Conservation (phyloP, 1,140 invertebrate genomes). For the Apis cerana region DNA sequence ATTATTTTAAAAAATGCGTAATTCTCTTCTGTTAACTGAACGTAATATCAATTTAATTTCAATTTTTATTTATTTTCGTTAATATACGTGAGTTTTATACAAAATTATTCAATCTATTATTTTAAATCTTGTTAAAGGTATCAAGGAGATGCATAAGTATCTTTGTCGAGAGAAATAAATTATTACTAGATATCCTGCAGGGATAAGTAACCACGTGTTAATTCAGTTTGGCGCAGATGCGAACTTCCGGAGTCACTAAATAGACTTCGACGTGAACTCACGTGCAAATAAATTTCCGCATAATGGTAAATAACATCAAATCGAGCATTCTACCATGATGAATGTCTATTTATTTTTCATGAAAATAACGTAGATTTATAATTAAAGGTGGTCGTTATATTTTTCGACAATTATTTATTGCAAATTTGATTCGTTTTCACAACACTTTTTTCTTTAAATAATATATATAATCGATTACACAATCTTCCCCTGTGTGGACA, state of each 20-base stretch:
- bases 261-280: not conserved
- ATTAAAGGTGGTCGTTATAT: not conserved
- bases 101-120: too few species aligned
- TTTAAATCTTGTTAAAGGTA: too few species aligned
- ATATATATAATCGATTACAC: too few species aligned
- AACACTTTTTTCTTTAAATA: too few species aligned
- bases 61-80: too few species aligned
- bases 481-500: too few species aligned
- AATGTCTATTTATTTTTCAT: not conserved
- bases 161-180: not conserved
- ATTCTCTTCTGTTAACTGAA: too few species aligned
- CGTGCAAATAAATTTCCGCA: not conserved
- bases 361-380: not conserved
- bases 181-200: not conserved
- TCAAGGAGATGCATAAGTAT: constrained; percentile 2
- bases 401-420: not conserved
- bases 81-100: too few species aligned
- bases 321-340: too few species aligned
- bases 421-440: not conserved
- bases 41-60: too few species aligned
- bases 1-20: too few species aligned
- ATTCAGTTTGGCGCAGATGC: constrained; percentile 61
- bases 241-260: constrained; percentile 64
- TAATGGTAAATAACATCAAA: not conserved
- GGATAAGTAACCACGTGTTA: constrained; percentile 26